A percentile compares a stretch with the other conserved stretches of the same genome.
Conservation (phyloP, 2,888 invertebrate genomes). For the Allolobophora icterica region DNA sequence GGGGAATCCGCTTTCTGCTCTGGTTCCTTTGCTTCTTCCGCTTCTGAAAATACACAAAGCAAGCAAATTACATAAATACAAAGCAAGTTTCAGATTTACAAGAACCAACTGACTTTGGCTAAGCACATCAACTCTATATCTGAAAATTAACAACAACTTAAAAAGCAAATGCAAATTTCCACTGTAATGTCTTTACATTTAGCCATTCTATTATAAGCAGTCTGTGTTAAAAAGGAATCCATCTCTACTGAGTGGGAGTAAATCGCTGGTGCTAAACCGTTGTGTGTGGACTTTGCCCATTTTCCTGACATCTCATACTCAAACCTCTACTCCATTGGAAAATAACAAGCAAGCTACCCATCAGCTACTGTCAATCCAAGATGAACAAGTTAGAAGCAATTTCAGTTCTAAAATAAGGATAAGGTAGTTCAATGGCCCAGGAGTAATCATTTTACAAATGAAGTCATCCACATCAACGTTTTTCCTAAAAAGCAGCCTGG, state of each 20-base stretch:
- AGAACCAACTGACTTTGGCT: not conserved
- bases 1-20: not conserved
- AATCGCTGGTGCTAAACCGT: too few relatives aligned
- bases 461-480: not conserved
- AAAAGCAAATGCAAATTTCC: not conserved
- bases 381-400: not conserved
- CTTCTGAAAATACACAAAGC: not conserved
- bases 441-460: not conserved
- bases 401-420: not conserved
- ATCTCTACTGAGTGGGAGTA: not conserved
- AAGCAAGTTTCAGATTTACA: not conserved
- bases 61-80: not conserved
- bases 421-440: not conserved
- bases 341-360: too few relatives aligned
- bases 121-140: not conserved
- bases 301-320: too few relatives aligned
- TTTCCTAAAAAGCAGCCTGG: not conserved
- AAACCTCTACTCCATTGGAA: too few relatives aligned
- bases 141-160: not conserved
- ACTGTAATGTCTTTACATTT: not conserved
- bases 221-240: not conserved
- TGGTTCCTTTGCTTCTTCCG: conserved; percentile 7
- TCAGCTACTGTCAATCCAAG: not conserved
- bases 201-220: not conserved
- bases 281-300: too few relatives aligned